These are phyloP conservation scores for Sitodiplosis mosellana DNA, from an alignment of 1,140 invertebrate genomes.

Conservation along the genomic window DNA sequence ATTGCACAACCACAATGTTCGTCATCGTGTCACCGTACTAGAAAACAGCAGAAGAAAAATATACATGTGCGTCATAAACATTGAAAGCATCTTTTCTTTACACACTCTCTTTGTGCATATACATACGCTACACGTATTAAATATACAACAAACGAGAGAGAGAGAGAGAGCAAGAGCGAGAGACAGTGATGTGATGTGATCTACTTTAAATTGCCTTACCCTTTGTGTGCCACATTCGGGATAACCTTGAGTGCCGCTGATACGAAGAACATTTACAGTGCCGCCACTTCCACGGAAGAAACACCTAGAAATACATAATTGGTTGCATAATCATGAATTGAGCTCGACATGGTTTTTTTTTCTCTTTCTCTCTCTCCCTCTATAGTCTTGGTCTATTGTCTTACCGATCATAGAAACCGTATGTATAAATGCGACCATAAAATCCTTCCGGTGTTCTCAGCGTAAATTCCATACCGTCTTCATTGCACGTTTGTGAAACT, in stretches of 20 bases:
- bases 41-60: conserved; percentile 1
- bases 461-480: conserved; percentile 87
- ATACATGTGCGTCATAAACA: neutral
- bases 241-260: conserved; percentile 73
- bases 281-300: conserved; percentile 80
- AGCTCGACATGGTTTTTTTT: neutral
- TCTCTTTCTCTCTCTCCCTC: neutral
- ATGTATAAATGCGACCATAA: conserved; percentile 75
- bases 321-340: neutral
- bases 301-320: conserved; percentile 38
- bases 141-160: neutral
- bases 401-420: conserved; percentile 63
- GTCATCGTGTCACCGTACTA: conserved; percentile 83
- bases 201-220: conserved; percentile 25
- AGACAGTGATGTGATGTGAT: neutral
- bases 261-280: conserved; percentile 60
- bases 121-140: neutral
- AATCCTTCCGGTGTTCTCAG: conserved; percentile 73
- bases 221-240: conserved; percentile 78
- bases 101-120: neutral
- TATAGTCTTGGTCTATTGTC: neutral
- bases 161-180: no score
- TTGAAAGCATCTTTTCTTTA: no score
- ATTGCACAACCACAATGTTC: conserved; percentile 86
- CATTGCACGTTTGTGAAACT: conserved; percentile 81